Evolutionary conservation across 1,140 invertebrate species (phyloP).

Genomic region (Aphidius gifuensis): DNA sequence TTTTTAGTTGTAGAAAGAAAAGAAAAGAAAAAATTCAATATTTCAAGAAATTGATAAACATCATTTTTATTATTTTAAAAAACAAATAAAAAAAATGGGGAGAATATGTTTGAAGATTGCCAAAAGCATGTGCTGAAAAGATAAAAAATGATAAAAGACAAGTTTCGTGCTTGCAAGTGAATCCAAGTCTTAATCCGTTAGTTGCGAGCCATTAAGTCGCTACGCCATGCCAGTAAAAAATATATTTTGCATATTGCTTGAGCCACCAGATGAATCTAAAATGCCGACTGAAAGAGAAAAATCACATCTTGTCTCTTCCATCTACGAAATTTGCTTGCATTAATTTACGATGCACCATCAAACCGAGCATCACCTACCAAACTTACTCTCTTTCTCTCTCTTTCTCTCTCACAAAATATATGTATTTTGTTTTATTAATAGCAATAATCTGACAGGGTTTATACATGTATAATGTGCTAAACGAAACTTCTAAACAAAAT

Average conservation of each 20-base stretch:
- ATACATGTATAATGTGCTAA: conserved; percentile 41
- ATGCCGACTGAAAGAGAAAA: conserved; percentile 1
- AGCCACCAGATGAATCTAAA: conserved; percentile 6
- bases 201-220: conserved; percentile 43
- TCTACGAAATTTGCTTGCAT: conserved; percentile 21
- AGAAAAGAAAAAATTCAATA: no score
- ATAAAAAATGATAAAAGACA: no score
- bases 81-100: no score
- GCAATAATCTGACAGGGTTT: conserved; percentile 30
- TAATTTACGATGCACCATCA: conserved; percentile 24
- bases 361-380: conserved; percentile 4
- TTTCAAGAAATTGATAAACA: no score
- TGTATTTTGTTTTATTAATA: conserved; percentile 32
- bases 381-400: conserved; percentile 5
- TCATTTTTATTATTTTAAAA: no score
- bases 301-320: conserved; percentile 6
- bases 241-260: conserved; percentile 26
- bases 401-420: conserved; percentile 9
- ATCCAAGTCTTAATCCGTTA: conserved; percentile 36
- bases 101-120: no score
- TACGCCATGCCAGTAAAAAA: conserved; percentile 36
- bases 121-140: no score
- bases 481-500: conserved; percentile 28
- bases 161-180: background rate
- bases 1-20: no score